Percentiles rank a stretch among this genome's conserved stretches.
Conservation (phyloP, 2,797 vertebrate species). For the Amblyopsis hoosieri region DNA sequence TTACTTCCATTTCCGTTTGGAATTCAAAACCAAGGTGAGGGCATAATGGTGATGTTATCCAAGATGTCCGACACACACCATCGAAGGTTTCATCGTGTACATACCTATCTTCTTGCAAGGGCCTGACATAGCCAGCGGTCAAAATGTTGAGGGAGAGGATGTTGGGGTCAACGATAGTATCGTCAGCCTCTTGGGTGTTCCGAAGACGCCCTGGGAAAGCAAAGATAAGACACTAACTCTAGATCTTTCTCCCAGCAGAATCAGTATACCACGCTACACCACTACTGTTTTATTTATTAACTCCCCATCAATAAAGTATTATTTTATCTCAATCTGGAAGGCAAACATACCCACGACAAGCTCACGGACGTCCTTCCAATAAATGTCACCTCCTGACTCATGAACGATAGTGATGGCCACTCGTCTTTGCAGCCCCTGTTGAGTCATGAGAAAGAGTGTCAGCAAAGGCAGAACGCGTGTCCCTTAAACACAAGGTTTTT, state of each 20-base stretch:
- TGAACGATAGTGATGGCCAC: conserved; percentile 93
- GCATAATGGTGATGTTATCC: not conserved
- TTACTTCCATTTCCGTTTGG: conserved; percentile 1
- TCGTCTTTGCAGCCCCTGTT: conserved; percentile 94
- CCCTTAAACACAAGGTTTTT: not conserved
- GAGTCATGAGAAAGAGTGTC: not conserved
- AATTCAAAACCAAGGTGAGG: conserved; percentile 4
- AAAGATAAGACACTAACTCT: not conserved
- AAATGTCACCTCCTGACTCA: conserved; percentile 88
- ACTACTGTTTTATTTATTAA: too few species aligned
- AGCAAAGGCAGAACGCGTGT: conserved; percentile 3
- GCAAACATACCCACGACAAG: conserved; percentile 91
- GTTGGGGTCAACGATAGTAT: conserved; percentile 93
- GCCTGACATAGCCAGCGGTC: conserved; percentile 86
- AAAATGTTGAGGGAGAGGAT: conserved; percentile 97
- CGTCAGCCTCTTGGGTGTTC: conserved; percentile 91
- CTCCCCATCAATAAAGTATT: too few species aligned
- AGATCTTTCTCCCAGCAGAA: not conserved
- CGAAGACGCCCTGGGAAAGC: conserved; percentile 86
- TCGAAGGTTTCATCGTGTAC: conserved; percentile 35
- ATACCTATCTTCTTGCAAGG: conserved; percentile 92
- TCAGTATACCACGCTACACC: too few species aligned
- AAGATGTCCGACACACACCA: not conserved
- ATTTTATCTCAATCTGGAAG: not conserved
- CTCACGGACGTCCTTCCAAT: conserved; percentile 94